Base-by-base conservation (phyloP, 1,140 invertebrate genomes). In the Drosophila seguyi region DNA sequence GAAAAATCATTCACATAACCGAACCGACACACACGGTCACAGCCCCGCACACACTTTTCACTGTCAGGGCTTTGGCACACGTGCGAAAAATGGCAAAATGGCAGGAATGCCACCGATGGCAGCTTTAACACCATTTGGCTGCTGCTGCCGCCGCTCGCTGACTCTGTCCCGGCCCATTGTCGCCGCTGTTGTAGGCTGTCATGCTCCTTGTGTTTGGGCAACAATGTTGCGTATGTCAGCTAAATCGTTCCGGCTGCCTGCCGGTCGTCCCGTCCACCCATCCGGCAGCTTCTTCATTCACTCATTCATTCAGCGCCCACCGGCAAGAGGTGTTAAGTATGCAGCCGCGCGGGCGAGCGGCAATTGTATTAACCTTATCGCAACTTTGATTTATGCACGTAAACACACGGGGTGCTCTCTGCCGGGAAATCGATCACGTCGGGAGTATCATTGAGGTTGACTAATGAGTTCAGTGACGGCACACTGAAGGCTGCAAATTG, bases 281-380 rank as follows among this genome's bases (percentile, higher is more conserved):
- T 45, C 60, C 62, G 66, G 34, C 27, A 65, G 56, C 61, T 65
- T 25, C 61, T 60, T 58, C 22, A 47, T 25, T 25, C 45, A 47
- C 45, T 73, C 67, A 67, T 58, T 47, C 73, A 52, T 65, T 57
- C 65, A 50, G 68, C 55, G 60, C 62, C 45, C 65, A 83, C 34
- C 34, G 67, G 36, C 44, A 84, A 77, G 76, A 84, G 65, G 80
- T 87, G 84, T 75, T 84, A 84, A 87, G 72, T 69, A 77, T 76
- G 73, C 68, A 75, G 71, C 65, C 52, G 55, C 36, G 39, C 20
- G 25, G 56, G 18, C 11, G 34, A 48, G 55, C 55, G 39, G 60
- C 78, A 75, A 82, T 86, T 76, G 75, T 78, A 84, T 88, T 81
- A 84, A 72, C 80, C 84, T 87, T 87, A 87, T 87, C 84, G 57